phyloP scores from a whole-genome alignment of 1,140 invertebrate species.

The Macrotrachela quadricornifera region DNA sequence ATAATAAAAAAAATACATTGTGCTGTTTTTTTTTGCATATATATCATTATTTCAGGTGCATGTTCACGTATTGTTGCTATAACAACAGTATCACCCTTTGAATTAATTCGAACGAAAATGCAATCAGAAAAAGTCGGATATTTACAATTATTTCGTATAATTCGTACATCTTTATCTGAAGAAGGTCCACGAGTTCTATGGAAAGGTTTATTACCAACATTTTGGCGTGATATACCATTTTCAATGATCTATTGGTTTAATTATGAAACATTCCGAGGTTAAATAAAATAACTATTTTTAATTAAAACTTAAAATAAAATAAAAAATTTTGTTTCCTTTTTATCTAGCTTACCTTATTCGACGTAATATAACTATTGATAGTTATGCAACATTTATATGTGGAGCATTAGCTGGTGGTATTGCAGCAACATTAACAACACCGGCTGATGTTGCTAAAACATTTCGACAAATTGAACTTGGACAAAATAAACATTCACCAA shows the following conservation, averaged over 20 bases:
- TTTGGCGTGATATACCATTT: constrained; percentile 7
- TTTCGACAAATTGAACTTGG: constrained; percentile 6
- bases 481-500: not conserved
- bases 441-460: constrained; percentile 8
- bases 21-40: not conserved
- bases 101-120: constrained; percentile 5
- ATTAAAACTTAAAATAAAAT: too few relatives aligned
- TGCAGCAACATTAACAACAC: constrained; percentile 1
- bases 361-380: not conserved
- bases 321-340: not conserved
- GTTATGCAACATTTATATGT: not conserved
- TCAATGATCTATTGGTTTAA: constrained; percentile 9
- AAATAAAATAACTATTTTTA: too few relatives aligned
- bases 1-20: not conserved
- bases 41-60: not conserved
- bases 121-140: constrained; percentile 8
- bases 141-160: not conserved
- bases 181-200: not conserved
- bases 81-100: not conserved
- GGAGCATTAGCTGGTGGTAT: constrained; percentile 1
- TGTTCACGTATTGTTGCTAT: constrained; percentile 1
- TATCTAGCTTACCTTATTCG: not conserved
- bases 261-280: not conserved
- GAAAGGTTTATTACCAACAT: constrained; percentile 1
- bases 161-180: not conserved